Evolutionary conservation across 2,888 invertebrate genomes (phyloP).

Genomic region (Hartigia nigra): DNA sequence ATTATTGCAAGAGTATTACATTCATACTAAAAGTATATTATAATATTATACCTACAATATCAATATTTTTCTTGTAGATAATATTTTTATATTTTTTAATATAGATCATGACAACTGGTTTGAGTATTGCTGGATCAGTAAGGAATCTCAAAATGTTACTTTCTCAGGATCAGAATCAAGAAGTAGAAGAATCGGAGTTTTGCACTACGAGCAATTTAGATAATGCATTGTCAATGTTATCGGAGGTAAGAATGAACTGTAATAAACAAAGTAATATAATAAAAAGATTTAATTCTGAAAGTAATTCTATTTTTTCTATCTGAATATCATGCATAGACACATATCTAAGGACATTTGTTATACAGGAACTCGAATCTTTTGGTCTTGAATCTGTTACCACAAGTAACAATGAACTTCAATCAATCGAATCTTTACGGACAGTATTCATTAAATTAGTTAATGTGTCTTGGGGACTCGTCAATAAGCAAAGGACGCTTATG

Average conservation of each 20-base stretch:
- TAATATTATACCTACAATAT: not conserved
- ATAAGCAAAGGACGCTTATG: slow-evolving; percentile 41
- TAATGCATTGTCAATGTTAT: slow-evolving; percentile 38
- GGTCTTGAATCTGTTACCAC: slow-evolving; percentile 26
- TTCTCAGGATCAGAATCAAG: slow-evolving; percentile 20
- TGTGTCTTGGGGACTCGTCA: slow-evolving; percentile 40
- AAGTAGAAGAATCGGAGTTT: slow-evolving; percentile 27
- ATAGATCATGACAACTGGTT: slow-evolving; percentile 1
- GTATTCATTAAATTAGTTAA: slow-evolving; percentile 37
- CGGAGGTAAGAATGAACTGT: slow-evolving; percentile 33
- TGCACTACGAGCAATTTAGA: slow-evolving; percentile 40
- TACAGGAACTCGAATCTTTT: slow-evolving; percentile 46
- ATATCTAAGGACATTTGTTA: not conserved
- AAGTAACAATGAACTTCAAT: slow-evolving; percentile 22
- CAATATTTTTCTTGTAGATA: not conserved
- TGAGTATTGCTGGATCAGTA: slow-evolving; percentile 16
- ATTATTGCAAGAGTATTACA: not conserved
- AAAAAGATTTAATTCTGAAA: not conserved
- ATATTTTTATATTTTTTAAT: not conserved
- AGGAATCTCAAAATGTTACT: slow-evolving; percentile 29
- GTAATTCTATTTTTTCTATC: not conserved
- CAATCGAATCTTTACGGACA: slow-evolving; percentile 25
- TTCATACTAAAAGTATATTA: not conserved
- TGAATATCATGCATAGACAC: not conserved
- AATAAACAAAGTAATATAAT: not conserved